A percentile compares a stretch with the other conserved stretches of the same genome.
These are phyloP conservation scores for Apoda limacodes DNA, from an alignment of 2,888 invertebrate species.

Conservation along the genomic window DNA sequence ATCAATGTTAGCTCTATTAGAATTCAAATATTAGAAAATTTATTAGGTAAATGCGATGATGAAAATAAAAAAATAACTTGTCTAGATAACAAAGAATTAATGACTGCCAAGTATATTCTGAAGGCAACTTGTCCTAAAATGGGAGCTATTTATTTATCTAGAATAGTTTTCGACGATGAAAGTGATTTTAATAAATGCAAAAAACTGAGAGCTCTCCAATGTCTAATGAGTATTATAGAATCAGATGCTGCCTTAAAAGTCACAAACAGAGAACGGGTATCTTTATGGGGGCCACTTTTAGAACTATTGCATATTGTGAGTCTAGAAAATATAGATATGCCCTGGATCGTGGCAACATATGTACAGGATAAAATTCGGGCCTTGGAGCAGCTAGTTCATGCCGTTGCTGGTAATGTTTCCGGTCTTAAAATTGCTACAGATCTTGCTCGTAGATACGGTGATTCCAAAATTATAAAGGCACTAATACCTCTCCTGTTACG, in stretches of 20 bases:
- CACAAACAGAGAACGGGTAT: conserved; percentile 45
- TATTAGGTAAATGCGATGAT: conserved; percentile 40
- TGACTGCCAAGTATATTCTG: conserved; percentile 60
- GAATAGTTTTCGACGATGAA: conserved; percentile 60
- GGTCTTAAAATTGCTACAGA: conserved; percentile 45
- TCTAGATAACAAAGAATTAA: conserved; percentile 43
- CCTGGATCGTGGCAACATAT: conserved; percentile 56
- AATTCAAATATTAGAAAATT: conserved; percentile 59
- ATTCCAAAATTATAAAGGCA: conserved; percentile 32
- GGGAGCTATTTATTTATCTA: conserved; percentile 60
- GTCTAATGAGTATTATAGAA: conserved; percentile 58
- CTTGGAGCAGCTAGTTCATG: conserved; percentile 47
- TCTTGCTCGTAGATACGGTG: conserved; percentile 42
- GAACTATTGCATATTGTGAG: conserved; percentile 51
- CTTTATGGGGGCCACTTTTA: conserved; percentile 51
- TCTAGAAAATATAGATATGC: conserved; percentile 56
- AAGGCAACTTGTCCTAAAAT: conserved; percentile 64
- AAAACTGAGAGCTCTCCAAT: conserved; percentile 59
- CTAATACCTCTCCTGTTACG: conserved; percentile 42
- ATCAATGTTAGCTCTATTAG: conserved; percentile 58
- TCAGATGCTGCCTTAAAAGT: conserved; percentile 57
- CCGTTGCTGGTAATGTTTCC: conserved; percentile 38
- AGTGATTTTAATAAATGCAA: conserved; percentile 56
- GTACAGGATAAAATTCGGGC: conserved; percentile 49
- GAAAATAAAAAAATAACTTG: conserved; percentile 32